Evolutionary conservation across 2,888 invertebrate genomes (phyloP).

Genomic region (Protonemura montana): DNA sequence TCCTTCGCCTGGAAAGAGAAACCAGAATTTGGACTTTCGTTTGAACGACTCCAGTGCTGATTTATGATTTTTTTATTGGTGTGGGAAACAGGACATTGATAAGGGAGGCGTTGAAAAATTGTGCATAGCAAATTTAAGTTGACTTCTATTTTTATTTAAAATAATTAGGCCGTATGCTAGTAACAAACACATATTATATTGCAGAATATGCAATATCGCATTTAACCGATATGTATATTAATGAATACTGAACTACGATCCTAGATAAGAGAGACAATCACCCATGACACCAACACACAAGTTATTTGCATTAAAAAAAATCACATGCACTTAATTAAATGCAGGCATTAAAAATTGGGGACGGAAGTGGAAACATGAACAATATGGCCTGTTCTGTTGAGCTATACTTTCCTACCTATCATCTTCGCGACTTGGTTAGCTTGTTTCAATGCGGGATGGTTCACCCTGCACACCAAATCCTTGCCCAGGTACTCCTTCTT

Average conservation of each 20-base stretch:
- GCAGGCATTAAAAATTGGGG: not conserved
- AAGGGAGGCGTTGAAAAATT: not conserved
- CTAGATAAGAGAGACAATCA: not conserved
- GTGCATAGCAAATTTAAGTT: not conserved
- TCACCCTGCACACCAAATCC: constrained; percentile 8
- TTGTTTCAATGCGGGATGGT: not conserved
- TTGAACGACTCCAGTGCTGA: not conserved
- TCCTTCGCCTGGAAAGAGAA: not conserved
- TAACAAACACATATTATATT: not conserved
- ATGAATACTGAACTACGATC: not conserved
- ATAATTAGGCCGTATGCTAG: not conserved
- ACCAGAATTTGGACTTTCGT: not conserved
- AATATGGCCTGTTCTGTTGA: not conserved
- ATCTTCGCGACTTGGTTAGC: not conserved
- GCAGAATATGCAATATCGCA: too few relatives aligned
- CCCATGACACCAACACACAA: not conserved
- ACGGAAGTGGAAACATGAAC: not conserved
- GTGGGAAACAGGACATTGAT: not conserved
- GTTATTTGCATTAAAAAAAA: not conserved
- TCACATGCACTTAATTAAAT: not conserved
- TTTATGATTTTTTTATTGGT: not conserved
- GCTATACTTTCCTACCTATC: not conserved
- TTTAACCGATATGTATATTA: not conserved
- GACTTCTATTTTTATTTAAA: not conserved
- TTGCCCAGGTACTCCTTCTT: constrained; percentile 9